Conservation (phyloP, 2,888 invertebrate genomes). For the Drosophila mayaguana region DNA sequence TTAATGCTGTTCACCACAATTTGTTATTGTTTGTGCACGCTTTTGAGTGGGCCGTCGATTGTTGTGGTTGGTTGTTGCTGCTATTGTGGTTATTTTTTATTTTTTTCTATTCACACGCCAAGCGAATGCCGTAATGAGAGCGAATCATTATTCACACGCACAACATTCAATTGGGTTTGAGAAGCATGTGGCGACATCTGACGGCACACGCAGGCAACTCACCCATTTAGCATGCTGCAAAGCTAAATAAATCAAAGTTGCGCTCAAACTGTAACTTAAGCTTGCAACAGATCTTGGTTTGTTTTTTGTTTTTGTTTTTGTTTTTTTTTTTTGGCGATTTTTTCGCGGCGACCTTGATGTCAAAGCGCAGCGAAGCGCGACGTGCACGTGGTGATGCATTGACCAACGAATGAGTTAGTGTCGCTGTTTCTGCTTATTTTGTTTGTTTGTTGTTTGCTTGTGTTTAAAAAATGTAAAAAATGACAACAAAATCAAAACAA, state of each 20-base stretch:
- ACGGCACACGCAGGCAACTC: slow-evolving; percentile 18
- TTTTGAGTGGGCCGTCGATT: slow-evolving; percentile 2
- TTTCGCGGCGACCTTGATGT: slow-evolving; percentile 50
- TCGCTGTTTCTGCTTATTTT: not conserved
- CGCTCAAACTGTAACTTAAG: slow-evolving; percentile 14
- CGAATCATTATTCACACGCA: slow-evolving; percentile 41
- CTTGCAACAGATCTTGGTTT: slow-evolving; percentile 16
- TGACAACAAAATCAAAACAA: slow-evolving; percentile 43
- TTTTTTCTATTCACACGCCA: slow-evolving; percentile 39
- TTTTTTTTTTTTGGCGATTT: slow-evolving; percentile 34
- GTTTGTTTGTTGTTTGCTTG: not conserved
- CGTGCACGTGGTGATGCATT: slow-evolving; percentile 42
- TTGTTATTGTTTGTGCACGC: slow-evolving; percentile 4
- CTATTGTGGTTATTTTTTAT: not conserved
- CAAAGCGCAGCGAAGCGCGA: slow-evolving; percentile 41
- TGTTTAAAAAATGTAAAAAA: slow-evolving; percentile 16
- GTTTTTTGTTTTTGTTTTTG: slow-evolving; percentile 1
- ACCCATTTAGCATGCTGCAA: not conserved
- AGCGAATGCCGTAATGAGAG: slow-evolving; percentile 36
- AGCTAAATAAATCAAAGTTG: slow-evolving; percentile 1
- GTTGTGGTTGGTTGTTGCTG: slow-evolving; percentile 2
- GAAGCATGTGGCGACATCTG: slow-evolving; percentile 49
- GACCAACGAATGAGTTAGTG: not conserved
- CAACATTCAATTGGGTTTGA: slow-evolving; percentile 32
- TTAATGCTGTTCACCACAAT: slow-evolving; percentile 28